Base-by-base conservation (phyloP, 2,113 vertebrate genomes). In the Fregata magnificens region DNA sequence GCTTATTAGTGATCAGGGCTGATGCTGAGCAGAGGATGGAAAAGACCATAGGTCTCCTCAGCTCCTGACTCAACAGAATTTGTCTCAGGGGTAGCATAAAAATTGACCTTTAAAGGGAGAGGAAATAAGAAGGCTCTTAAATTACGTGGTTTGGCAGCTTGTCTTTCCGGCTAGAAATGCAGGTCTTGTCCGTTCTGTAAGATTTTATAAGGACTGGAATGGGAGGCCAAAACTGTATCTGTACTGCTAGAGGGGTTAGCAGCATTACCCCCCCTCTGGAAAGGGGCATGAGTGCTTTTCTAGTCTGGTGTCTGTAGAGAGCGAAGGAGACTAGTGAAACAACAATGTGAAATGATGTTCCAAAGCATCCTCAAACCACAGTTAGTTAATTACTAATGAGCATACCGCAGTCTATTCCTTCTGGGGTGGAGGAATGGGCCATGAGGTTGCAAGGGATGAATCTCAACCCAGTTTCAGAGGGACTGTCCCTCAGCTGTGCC, bases 31-130 rank as follows among this genome's bases (percentile, higher is more conserved):
- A 88, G 82, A 84, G 58, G 53, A 66, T 79, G 66, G 66, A 79
- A 82, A 96, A 93, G 84, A 76, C 18, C 71, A 52, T 2, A 53
- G 32, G 88, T 82, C 52, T 34, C 80, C 53, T 86, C 80, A 90
- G 74, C 40, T 78, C 67, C 80, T 24, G 25, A 71, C 56, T 94
- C 69, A 90, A 87, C 59, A 84, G 80, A 78, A 62, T 76, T 92
- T 88, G 55, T 93, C 90, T 78, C 22, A 1, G 81, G 77, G 95
- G 82, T 47, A 89, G 69, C 80, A 56, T 69, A 88, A 97, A 93
- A 88, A 88, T 17, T 82, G 72, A 86, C 90, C 90, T 93, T 88
- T 86, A 95, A 90, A 78, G 47, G 40, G 49, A 78, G 32, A 77
- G 67, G 78, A 96, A 92, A 53, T 81, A 85, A 74, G 52, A 26